These are phyloP conservation scores for Boulengeromyrus knoepffleri DNA, from an alignment of 2,113 vertebrate genomes.

Conservation along the genomic window DNA sequence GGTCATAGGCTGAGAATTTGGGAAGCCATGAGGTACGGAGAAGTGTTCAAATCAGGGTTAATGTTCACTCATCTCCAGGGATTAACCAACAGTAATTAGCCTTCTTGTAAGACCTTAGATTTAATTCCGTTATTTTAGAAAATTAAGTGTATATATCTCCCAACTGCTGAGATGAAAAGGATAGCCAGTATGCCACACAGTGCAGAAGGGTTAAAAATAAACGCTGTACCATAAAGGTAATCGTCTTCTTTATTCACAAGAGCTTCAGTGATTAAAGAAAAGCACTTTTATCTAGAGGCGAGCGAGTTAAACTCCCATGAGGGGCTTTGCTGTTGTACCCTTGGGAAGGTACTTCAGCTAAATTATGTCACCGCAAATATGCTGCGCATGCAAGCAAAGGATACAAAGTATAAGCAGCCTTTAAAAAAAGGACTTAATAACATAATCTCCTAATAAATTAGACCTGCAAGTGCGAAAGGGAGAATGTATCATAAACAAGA, in stretches of 20 bases:
- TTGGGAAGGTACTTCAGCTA: background rate
- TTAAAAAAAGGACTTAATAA: background rate
- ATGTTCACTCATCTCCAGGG: background rate
- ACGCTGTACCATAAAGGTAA: background rate
- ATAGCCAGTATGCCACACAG: background rate
- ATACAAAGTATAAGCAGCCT: background rate
- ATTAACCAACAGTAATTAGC: slow-evolving; percentile 1
- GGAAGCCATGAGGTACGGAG: background rate
- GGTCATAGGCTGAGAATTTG: background rate
- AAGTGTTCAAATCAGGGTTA: background rate
- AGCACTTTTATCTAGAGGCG: background rate
- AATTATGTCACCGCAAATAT: background rate
- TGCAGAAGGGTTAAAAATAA: background rate
- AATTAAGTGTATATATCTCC: background rate
- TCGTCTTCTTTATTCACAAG: background rate
- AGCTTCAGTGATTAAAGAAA: background rate
- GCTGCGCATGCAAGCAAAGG: background rate
- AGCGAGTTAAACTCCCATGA: background rate
- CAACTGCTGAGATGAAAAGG: background rate
- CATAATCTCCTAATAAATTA: background rate
- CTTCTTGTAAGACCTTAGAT: background rate
- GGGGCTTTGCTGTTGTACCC: background rate
- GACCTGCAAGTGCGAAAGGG: background rate
- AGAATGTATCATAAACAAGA: background rate
- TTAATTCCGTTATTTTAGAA: background rate